Percentiles rank a stretch among this genome's conserved stretches.
Conservation (phyloP, 2,797 vertebrate genomes). For the Dallia pectoralis region DNA sequence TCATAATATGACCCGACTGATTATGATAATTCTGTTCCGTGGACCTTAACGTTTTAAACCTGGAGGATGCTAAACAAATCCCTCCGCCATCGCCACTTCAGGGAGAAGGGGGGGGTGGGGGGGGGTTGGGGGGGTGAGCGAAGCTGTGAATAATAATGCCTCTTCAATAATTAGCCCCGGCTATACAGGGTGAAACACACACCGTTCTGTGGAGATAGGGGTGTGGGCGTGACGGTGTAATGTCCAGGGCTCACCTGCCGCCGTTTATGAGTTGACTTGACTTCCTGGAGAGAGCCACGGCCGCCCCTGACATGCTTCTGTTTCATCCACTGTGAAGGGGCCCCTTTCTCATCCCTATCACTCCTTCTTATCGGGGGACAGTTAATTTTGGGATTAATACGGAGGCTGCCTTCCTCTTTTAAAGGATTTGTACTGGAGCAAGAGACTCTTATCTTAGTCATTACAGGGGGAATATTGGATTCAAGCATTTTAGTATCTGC, state of each 20-base stretch:
- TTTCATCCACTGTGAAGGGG: conserved; percentile 62
- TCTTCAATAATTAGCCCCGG: conserved; percentile 56
- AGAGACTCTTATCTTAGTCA: conserved; percentile 83
- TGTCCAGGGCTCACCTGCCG: conserved; percentile 67
- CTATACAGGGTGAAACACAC: conserved; percentile 30
- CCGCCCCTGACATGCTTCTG: conserved; percentile 80
- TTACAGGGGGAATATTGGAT: conserved; percentile 82
- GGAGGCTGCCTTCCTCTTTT: conserved; percentile 74
- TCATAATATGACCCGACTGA: conserved; percentile 78
- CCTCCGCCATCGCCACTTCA: not conserved
- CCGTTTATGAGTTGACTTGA: conserved; percentile 70
- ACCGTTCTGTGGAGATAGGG: conserved; percentile 46
- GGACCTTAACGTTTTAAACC: conserved; percentile 74
- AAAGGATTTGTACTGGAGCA: conserved; percentile 82
- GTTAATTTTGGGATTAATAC: conserved; percentile 83
- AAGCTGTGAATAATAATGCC: conserved; percentile 10
- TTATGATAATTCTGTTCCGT: conserved; percentile 80
- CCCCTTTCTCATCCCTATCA: conserved; percentile 69
- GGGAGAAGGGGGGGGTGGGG: not conserved
- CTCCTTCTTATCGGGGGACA: conserved; percentile 72
- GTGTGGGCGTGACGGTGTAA: conserved; percentile 36
- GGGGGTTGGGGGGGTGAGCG: not conserved
- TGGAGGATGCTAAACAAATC: conserved; percentile 53
- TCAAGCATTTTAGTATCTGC: conserved; percentile 77
- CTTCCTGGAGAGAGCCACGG: conserved; percentile 69